Evolutionary conservation across 2,113 vertebrate genomes (phyloP), one percentile per base, ranked within the genome.

Genomic region (western clawed frog (Xenopus tropicalis)): DNA sequence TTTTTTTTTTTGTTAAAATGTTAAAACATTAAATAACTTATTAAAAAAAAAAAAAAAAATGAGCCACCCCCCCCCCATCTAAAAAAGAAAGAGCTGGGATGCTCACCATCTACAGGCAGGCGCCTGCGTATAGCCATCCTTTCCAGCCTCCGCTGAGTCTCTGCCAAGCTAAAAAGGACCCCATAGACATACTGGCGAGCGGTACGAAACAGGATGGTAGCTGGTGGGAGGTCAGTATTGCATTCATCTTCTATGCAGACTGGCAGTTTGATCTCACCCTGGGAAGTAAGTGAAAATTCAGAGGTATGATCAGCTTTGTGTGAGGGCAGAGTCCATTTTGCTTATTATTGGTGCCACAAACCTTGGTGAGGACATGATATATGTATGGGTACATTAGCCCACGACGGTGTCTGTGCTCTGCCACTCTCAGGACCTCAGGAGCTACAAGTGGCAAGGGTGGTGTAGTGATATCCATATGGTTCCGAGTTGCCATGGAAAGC

Each of bases 211-310:
- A 95, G 91, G 82, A 95, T 84, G 23, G 91, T 88, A 66, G 93
- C 92, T 64, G 93, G 94, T 24, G 94, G 95, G 66, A 97, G 86
- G 77, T 96, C 95, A 11, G 91, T 86, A 84, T 93, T 95, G 84
- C 93, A 93, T 82, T 96, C 94, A 16, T 96, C 95, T 81, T 97
- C 94, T 78, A 96, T 95, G 85, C 93, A 95, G 56, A 96, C 92
- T 1, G 95, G 93, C 82, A 97, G 93, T 85, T 96, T 97, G 88
- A 95, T 93, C 83, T 97, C 95, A 78, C 94, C 94, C 95, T 97
- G 85, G 43, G 3, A 73, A 77, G 56, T 67, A 79, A 76, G 20
- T 14, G 16, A 70, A 11, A 54, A 48, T 21, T 11, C 16, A 11
- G 54, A 57, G 5, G 11, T 54, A 54, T 17, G 8, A 20, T 48